Evolutionary conservation across 2,113 vertebrate genomes (phyloP), one percentile per base, ranked within the genome.

Genomic region (Python bivittatus): DNA sequence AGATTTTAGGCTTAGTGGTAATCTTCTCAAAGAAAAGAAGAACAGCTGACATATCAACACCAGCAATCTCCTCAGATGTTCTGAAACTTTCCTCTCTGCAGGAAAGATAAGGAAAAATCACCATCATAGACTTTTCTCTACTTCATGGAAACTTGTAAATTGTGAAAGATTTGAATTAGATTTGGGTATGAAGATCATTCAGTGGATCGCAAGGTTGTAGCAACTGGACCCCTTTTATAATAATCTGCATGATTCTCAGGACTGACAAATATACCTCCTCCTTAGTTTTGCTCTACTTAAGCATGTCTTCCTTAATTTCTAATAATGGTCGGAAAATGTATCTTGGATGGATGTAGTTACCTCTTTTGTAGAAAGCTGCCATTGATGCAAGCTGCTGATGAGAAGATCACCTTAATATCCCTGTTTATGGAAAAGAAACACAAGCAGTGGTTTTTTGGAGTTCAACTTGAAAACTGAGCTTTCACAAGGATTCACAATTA

Each of bases 321-420:
- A 92, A 38, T 22, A 83, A 93, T 8, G 85, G 22, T 90, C 0
- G 60, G 48, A 29, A 6, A 90, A 57, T 94, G 52, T 83, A n/a
- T n/a, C 89, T 68, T 58, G 68, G 84, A 22, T 90, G 64, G 44
- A 44, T 2, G 0, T 0, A 12, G 0, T 57, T 95, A 97, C 97
- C 97, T 97, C 92, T 95, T 91, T 25, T 95, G 93, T 92, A 96
- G 92, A 93, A 97, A 97, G 92, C 97, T 97, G 94, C 96, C 97
- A 0, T 96, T 97, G 93, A 97, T 93, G 92, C 96, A 97, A 33
- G 95, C 96, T 68, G 94, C 94, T 52, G 96, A 97, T 22, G 97
- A 97, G 92, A 97, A 97, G 84, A 96, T 95, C 87, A 61, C 1
- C 4, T 6, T 33, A 54, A 97, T 94, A 84, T 22, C 60, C 92